Evolutionary conservation across 2,113 vertebrate genomes (phyloP).

Genomic region (Bos taurus): ARS-UCD2.0 NC_037332.1:72511501-72512000

Average conservation of each 20-base stretch:
- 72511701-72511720: neutral
- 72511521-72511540: neutral
- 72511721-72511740: neutral
- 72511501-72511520: neutral
- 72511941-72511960: too few species aligned
- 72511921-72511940: too few species aligned
- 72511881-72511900: neutral
- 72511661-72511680: neutral
- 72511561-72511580: neutral
- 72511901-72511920: neutral
- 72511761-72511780: neutral
- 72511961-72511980: too few species aligned
- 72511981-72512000: too few species aligned
- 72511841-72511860: neutral
- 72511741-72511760: neutral
- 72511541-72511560: neutral
- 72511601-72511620: neutral
- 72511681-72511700: neutral
- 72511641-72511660: neutral
- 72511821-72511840: neutral
- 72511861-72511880: neutral
- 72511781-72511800: neutral
- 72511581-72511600: neutral
- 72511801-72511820: neutral
- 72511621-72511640: neutral